Evolutionary conservation across 2,113 vertebrate genomes (phyloP).

Genomic region (Microcebus griseorufus): DNA sequence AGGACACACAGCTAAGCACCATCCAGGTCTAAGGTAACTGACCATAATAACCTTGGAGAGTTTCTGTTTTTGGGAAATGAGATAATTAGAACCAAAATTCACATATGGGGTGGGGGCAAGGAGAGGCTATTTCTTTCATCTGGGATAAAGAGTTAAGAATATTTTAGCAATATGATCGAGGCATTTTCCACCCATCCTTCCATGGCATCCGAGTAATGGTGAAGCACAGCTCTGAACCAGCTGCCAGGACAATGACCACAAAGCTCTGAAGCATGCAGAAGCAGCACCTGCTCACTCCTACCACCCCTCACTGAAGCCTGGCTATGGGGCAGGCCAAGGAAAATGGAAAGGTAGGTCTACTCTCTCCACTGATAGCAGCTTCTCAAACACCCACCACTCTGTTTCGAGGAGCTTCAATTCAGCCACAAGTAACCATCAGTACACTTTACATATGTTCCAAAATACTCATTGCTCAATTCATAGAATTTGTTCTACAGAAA

Average conservation of each 20-base stretch:
- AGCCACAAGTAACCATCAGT: background rate
- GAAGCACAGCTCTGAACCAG: background rate
- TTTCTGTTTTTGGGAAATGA: background rate
- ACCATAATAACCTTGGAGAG: background rate
- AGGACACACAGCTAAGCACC: background rate
- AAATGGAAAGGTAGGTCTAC: background rate
- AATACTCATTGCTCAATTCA: background rate
- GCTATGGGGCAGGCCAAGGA: too few relatives aligned
- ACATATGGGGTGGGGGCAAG: background rate
- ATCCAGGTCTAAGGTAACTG: background rate
- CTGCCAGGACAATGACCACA: too few relatives aligned
- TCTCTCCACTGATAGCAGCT: background rate
- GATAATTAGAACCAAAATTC: background rate
- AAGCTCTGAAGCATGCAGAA: too few relatives aligned
- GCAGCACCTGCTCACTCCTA: too few relatives aligned
- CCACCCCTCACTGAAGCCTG: background rate
- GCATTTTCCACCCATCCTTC: background rate
- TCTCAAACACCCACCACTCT: background rate
- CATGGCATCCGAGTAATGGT: rapidly evolving
- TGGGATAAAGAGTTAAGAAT: background rate
- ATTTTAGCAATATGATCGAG: background rate
- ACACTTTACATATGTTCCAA: background rate
- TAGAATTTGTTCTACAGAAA: background rate
- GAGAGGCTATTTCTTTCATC: background rate
- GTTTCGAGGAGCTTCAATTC: background rate